Evolutionary conservation across 2,888 invertebrate genomes (phyloP).

Genomic region (Drosophila nr. medialis): DNA sequence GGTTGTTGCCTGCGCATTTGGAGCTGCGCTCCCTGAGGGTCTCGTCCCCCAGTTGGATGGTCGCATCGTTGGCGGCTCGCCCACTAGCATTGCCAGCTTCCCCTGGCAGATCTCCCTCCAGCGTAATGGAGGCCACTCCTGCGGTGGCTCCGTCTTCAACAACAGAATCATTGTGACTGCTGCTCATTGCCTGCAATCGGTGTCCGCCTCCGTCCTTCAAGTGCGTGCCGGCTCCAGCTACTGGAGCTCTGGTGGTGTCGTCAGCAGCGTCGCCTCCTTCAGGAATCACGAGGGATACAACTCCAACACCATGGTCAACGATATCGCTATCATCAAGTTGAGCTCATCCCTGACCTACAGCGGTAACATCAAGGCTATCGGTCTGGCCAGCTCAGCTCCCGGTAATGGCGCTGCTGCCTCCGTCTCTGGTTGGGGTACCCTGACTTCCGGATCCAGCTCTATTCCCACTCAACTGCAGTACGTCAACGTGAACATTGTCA

Average conservation of each 20-base stretch:
- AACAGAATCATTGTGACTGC: conserved; percentile 86
- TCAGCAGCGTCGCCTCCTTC: conserved; percentile 47
- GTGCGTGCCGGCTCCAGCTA: conserved; percentile 86
- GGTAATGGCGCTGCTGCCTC: conserved; percentile 54
- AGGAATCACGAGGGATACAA: conserved; percentile 83
- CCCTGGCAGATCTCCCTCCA: conserved; percentile 79
- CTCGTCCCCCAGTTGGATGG: conserved; percentile 76
- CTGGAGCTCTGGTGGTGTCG: conserved; percentile 74
- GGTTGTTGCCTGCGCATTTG: conserved; percentile 67
- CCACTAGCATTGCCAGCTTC: conserved; percentile 66
- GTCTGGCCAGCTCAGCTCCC: conserved; percentile 77
- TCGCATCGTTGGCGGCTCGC: conserved; percentile 79
- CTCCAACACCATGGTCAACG: conserved; percentile 85
- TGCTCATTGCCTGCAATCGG: conserved; percentile 86
- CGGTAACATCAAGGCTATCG: conserved; percentile 82
- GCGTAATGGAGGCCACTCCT: conserved; percentile 85
- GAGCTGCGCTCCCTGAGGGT: conserved; percentile 67
- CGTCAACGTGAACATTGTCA: conserved; percentile 84
- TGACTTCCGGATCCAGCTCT: conserved; percentile 64
- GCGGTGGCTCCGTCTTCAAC: conserved; percentile 86
- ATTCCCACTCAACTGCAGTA: conserved; percentile 83
- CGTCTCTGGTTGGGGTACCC: conserved; percentile 74
- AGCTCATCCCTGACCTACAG: conserved; percentile 83
- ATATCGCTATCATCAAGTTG: conserved; percentile 87
- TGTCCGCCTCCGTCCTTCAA: conserved; percentile 55